Conservation (phyloP, 2,113 vertebrate genomes). For the Labrus mixtus region DNA sequence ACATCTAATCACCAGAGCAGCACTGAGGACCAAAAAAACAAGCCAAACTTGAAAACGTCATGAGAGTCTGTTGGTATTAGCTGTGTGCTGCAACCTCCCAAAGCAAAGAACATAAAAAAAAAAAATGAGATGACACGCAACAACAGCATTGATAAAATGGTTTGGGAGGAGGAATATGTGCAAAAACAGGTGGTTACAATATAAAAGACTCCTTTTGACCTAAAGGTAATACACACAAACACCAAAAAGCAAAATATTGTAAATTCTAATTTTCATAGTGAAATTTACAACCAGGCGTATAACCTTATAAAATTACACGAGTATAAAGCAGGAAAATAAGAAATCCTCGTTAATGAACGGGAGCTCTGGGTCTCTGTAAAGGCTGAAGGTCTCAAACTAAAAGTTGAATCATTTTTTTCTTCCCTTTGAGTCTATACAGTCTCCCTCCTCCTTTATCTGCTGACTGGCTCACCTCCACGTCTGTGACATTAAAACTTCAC, state of each 20-base stretch:
- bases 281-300: conserved; percentile 35
- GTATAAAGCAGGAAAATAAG: conserved; percentile 8
- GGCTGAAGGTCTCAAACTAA: not conserved
- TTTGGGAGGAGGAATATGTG: conserved; percentile 50
- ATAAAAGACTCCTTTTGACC: conserved; percentile 32
- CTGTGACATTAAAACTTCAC: not conserved
- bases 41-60: conserved; percentile 6
- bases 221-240: conserved; percentile 3
- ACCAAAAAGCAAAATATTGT: not conserved
- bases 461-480: not conserved
- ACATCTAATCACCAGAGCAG: not conserved
- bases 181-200: conserved; percentile 55
- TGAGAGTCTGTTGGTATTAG: not conserved
- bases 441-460: not conserved
- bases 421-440: not conserved
- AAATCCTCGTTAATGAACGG: not conserved
- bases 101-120: conserved; percentile 31
- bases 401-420: conserved; percentile 3
- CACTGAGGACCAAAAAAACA: conserved; percentile 1
- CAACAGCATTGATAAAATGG: conserved; percentile 52
- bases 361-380: not conserved
- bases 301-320: conserved; percentile 7
- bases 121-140: conserved; percentile 60
- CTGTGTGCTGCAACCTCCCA: conserved; percentile 13
- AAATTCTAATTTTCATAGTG: conserved; percentile 15